Conservation (phyloP, 2,797 vertebrate genomes). For the Microtus agrestis region DNA sequence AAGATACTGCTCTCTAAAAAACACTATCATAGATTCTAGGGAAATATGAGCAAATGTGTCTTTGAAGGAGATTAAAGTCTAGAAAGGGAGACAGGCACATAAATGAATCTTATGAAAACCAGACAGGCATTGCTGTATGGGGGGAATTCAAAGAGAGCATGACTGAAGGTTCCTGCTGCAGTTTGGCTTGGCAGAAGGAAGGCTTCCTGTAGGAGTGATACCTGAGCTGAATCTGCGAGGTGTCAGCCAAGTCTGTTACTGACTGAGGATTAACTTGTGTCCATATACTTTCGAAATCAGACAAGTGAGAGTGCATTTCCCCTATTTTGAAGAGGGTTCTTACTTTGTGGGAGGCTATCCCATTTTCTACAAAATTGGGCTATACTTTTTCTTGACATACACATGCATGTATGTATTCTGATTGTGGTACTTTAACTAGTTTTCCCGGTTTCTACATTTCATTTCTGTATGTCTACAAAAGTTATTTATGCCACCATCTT, state of each 20-base stretch:
- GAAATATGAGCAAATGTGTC: slow-evolving; percentile 3
- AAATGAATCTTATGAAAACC: background rate
- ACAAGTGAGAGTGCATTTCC: background rate
- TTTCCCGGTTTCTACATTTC: background rate
- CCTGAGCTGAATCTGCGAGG: background rate
- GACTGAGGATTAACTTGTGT: background rate
- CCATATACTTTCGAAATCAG: background rate
- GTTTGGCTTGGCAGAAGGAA: background rate
- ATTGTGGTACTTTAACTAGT: background rate
- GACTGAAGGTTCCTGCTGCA: background rate
- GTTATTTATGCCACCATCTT: background rate
- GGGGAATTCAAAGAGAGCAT: background rate
- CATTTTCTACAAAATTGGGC: background rate
- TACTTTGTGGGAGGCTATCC: background rate
- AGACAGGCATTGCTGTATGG: background rate
- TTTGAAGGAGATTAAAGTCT: background rate
- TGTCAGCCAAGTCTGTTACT: background rate
- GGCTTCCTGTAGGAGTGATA: background rate
- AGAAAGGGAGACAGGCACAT: background rate
- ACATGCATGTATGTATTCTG: background rate
- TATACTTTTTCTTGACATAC: background rate
- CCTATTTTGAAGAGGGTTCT: background rate
- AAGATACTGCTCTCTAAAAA: background rate
- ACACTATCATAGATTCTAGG: background rate
- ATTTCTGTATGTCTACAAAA: background rate